Base-by-base conservation (phyloP, 2,888 invertebrate genomes). In the Andrena minutula region DNA sequence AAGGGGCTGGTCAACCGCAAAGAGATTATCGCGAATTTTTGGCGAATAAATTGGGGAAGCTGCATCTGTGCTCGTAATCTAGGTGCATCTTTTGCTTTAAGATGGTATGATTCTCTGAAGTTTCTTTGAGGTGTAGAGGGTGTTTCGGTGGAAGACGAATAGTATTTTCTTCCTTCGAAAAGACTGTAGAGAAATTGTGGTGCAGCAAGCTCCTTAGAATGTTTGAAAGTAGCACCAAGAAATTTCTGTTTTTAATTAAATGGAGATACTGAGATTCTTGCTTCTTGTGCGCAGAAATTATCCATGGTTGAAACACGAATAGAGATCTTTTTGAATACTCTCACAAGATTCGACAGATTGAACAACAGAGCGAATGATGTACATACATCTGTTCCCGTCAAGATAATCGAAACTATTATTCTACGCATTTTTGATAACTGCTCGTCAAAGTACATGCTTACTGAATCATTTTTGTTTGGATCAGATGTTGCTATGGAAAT, bases 401-500 rank as follows among this genome's bases (percentile, higher is more conserved):
- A 23, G 23, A 12, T 8, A 23, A 23, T 20, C 23, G 56, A 56
- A 56, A 56, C 10, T 12, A 56, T 26, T 35, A 28, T 7, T 6
- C 20, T 8, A 8, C 26, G 47, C 20, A 51, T 16, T 64, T 35
- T 53, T 32, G 53, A 71, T 16, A 16, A 1, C 32, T 23, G 32
- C 28, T 26, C 8, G 58, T 26, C 35, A 49, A 61, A 80, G 12
- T 35, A 2, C 8, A 41, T 16, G 16, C 41, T 41, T 12, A 12
- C 23, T 64, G 41, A 68, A 63, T 66, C 6, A 71, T 79, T 88
- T 84, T 79, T 92, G 92, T 92, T 92, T 90, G 90, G 90, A 88
- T 90, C 82, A 73, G 78, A 89, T 89, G 92, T 92, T 92, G 92
- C 92, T 92, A 92, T 92, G 92, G 92, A 88, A 89, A 92, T 92